A percentile compares a stretch with the other conserved stretches of the same genome.
Conservation (phyloP, 1,140 invertebrate genomes). For the Hylaeus volcanicus region DNA sequence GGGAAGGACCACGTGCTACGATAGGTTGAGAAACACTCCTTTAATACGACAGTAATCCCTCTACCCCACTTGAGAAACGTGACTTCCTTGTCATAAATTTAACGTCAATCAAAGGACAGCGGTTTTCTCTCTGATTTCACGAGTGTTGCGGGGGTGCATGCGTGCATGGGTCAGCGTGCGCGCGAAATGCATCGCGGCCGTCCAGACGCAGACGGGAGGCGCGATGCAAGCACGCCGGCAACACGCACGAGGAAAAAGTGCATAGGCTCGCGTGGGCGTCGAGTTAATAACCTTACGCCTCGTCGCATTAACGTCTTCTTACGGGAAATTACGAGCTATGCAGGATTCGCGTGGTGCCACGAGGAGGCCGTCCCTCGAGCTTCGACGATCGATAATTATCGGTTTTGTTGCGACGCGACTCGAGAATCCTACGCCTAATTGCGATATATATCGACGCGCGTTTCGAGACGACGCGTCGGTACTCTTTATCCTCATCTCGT, state of each 20-base stretch:
- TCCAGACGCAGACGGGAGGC: not conserved
- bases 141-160: not conserved
- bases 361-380: not conserved
- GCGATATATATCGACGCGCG: not conserved
- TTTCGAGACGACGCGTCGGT: not conserved
- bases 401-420: not conserved
- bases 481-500: not conserved
- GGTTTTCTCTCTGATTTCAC: constrained; percentile 4
- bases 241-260: not conserved
- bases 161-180: not conserved
- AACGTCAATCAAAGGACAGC: constrained; percentile 14
- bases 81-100: constrained; percentile 4
- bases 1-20: too few species aligned
- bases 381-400: constrained; percentile 31
- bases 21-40: too few species aligned
- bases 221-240: not conserved
- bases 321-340: constrained; percentile 37
- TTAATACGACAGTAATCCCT: too few species aligned
- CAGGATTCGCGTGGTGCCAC: constrained; percentile 14
- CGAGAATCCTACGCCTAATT: constrained; percentile 26
- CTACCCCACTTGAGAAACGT: not conserved
- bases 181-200: not conserved
- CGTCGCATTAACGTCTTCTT: constrained; percentile 49
- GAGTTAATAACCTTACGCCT: constrained; percentile 53
- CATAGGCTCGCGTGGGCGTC: constrained; percentile 27